Percentiles rank a stretch among this genome's conserved stretches.
These are phyloP conservation scores for Odontesthes bonariensis DNA, from an alignment of 2,113 vertebrate species.

Conservation along the genomic window DNA sequence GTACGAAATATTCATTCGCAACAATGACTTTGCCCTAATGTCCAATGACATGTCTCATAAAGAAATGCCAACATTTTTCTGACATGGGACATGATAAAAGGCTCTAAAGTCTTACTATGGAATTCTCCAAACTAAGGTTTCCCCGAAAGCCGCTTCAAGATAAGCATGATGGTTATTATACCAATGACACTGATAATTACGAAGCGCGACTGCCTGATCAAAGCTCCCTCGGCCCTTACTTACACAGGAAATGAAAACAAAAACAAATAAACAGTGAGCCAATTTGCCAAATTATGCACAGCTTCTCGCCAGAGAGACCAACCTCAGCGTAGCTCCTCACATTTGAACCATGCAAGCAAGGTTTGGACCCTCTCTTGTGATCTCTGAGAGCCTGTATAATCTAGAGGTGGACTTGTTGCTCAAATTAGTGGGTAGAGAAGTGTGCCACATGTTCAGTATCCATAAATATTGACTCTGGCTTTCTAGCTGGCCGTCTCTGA, in stretches of 20 bases:
- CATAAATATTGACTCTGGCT: constrained; percentile 94
- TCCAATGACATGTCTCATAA: background rate
- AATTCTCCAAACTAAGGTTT: constrained; percentile 3
- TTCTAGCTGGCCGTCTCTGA: constrained; percentile 88
- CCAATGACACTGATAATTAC: constrained; percentile 40
- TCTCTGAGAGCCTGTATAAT: constrained; percentile 85
- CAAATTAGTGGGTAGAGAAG: constrained; percentile 90
- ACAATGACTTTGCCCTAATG: no score
- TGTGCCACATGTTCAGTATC: constrained; percentile 90
- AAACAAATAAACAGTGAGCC: constrained; percentile 71
- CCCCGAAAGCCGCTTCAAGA: constrained; percentile 16
- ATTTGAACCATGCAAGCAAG: constrained; percentile 67
- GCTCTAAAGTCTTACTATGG: background rate
- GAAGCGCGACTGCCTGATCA: constrained; percentile 51
- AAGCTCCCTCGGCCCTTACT: constrained; percentile 51
- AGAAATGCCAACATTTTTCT: constrained; percentile 9
- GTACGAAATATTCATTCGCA: background rate
- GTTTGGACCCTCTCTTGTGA: constrained; percentile 74
- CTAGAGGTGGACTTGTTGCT: constrained; percentile 85
- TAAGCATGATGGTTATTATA: constrained; percentile 26
- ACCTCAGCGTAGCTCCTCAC: constrained; percentile 56
- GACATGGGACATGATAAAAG: constrained; percentile 2
- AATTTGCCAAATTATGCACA: constrained; percentile 67
- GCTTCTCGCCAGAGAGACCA: constrained; percentile 52
- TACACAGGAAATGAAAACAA: constrained; percentile 69